These are phyloP conservation scores for Zosterops japonicus DNA, from an alignment of 2,113 vertebrate genomes.

Conservation along the genomic window DNA sequence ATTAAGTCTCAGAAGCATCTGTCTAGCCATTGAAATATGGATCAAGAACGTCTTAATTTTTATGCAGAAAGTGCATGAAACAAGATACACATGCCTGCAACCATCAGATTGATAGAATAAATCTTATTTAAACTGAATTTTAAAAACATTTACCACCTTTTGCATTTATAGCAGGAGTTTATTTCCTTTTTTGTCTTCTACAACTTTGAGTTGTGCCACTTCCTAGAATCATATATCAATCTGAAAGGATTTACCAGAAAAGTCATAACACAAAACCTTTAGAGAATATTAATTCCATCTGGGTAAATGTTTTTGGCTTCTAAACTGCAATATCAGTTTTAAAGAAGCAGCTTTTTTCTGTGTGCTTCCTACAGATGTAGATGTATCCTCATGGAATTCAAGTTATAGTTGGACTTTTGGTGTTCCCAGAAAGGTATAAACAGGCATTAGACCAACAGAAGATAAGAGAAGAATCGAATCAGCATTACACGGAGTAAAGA, in stretches of 20 bases:
- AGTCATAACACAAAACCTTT: neutral
- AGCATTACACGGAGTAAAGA: neutral
- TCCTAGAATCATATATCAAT: neutral
- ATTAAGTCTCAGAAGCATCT: neutral
- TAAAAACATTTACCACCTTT: neutral
- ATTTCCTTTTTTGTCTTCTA: neutral
- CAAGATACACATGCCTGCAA: neutral
- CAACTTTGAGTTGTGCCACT: neutral
- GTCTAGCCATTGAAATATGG: neutral
- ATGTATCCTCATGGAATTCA: neutral
- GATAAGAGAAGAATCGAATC: neutral
- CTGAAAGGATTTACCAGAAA: neutral
- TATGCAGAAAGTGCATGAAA: neutral
- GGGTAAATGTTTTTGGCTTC: neutral
- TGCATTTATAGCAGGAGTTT: neutral
- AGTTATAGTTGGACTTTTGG: neutral
- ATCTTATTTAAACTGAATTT: neutral
- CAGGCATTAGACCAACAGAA: neutral
- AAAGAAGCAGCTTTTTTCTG: neutral
- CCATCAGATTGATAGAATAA: neutral
- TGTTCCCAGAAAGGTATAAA: neutral
- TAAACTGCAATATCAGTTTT: neutral
- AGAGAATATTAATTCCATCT: neutral
- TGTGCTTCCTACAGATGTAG: neutral
- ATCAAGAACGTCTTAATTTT: neutral